phyloP scores from a whole-genome alignment of 2,797 vertebrate species.

The Vespertilio murinus region DNA sequence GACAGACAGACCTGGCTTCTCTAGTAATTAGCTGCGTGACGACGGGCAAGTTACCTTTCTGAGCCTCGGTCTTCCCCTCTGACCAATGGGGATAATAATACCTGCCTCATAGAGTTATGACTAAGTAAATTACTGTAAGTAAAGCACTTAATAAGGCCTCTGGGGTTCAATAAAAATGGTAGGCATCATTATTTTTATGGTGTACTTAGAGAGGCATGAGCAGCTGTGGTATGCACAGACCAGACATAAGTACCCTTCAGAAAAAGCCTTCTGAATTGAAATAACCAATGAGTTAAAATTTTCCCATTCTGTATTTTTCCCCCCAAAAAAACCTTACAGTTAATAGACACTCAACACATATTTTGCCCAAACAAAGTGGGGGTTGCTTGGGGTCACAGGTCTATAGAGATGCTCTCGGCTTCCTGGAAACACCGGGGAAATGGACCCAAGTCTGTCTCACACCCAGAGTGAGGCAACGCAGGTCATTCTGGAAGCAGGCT shows the following conservation, averaged over 20 bases:
- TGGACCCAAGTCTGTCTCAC: neutral
- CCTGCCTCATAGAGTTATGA: slow-evolving; percentile 3
- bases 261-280: slow-evolving; percentile 5
- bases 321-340: neutral
- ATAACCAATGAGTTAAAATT: neutral
- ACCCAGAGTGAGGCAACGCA: neutral
- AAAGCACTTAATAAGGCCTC: slow-evolving; percentile 40
- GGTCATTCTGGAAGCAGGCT: neutral
- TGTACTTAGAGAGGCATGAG: neutral
- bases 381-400: neutral
- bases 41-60: slow-evolving; percentile 15
- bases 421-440: neutral
- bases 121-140: slow-evolving; percentile 20
- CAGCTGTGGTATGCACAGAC: neutral
- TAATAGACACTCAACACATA: neutral
- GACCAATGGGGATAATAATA: slow-evolving; percentile 49
- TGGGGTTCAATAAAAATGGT: neutral
- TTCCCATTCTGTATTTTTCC: neutral
- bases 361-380: neutral
- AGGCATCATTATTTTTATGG: neutral
- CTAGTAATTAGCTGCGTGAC: slow-evolving; percentile 18
- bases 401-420: neutral
- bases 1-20: neutral
- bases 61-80: slow-evolving; percentile 12
- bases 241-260: neutral